phyloP scores from a whole-genome alignment of 2,888 invertebrate species.

The Cheilosia variabilis region DNA sequence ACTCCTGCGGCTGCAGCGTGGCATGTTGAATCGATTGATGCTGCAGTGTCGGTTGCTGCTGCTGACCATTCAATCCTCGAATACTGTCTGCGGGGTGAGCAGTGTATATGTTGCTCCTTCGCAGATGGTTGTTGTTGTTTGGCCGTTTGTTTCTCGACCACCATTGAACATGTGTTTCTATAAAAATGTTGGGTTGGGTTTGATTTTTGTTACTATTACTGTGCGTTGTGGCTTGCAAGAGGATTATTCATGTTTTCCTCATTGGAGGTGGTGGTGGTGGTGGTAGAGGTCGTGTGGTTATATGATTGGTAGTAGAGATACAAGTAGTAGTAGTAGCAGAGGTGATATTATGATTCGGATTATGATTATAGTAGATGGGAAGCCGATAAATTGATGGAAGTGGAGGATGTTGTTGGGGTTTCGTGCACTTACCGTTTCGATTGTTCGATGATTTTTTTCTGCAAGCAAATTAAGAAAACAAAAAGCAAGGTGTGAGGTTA shows the following conservation, averaged over 20 bases:
- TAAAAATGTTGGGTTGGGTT: constrained; percentile 70
- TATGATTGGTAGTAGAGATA: constrained; percentile 75
- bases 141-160: constrained; percentile 83
- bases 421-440: constrained; percentile 83
- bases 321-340: constrained; percentile 75
- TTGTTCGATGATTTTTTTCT: constrained; percentile 83
- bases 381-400: constrained; percentile 77
- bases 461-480: constrained; percentile 45
- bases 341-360: constrained; percentile 75
- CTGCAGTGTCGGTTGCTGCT: constrained; percentile 59
- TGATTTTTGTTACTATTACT: constrained; percentile 70
- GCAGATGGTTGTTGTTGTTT: constrained; percentile 82
- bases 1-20: constrained; percentile 65
- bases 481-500: background rate
- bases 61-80: constrained; percentile 79
- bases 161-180: constrained; percentile 84
- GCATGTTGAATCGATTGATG: constrained; percentile 54
- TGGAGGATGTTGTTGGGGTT: constrained; percentile 78
- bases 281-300: constrained; percentile 77
- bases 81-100: constrained; percentile 83
- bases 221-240: constrained; percentile 68
- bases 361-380: constrained; percentile 75
- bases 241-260: constrained; percentile 75
- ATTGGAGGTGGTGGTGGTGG: constrained; percentile 76
- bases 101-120: constrained; percentile 83